These are phyloP conservation scores for Hozukius guyotensis DNA, from an alignment of 2,797 vertebrate genomes.

Conservation along the genomic window DNA sequence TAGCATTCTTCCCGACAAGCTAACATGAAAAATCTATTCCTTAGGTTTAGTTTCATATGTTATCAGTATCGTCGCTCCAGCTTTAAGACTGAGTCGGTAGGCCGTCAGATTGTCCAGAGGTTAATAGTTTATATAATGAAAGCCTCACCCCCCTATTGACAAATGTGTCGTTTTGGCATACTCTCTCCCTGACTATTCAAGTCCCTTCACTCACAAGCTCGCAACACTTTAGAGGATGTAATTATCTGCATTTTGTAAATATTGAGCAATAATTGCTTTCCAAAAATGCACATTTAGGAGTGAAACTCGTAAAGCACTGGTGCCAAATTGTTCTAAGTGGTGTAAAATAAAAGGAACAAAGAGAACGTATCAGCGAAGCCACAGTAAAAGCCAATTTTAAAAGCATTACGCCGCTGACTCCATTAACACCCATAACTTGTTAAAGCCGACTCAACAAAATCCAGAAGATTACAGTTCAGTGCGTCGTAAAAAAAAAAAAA, in stretches of 20 bases:
- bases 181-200: not conserved
- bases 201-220: not conserved
- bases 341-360: slow-evolving; percentile 23
- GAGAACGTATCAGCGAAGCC: slow-evolving; percentile 4
- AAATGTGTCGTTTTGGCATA: not conserved
- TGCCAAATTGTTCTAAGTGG: slow-evolving; percentile 18
- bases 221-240: not conserved
- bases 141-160: not conserved
- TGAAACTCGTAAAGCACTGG: not conserved
- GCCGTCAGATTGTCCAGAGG: no score
- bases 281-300: not conserved
- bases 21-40: no score
- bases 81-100: no score
- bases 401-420: slow-evolving; percentile 29
- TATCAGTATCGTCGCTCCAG: no score
- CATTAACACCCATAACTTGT: slow-evolving; percentile 38
- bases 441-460: slow-evolving; percentile 39
- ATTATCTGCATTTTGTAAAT: slow-evolving; percentile 6
- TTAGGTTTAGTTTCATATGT: no score
- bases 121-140: no score
- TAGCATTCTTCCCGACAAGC: no score
- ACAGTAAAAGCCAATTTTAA: slow-evolving; percentile 18
- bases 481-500: not conserved
- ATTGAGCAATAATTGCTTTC: not conserved
- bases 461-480: slow-evolving; percentile 25